Conservation (phyloP, 2,113 vertebrate genomes). For the Colinus virginianus region DNA sequence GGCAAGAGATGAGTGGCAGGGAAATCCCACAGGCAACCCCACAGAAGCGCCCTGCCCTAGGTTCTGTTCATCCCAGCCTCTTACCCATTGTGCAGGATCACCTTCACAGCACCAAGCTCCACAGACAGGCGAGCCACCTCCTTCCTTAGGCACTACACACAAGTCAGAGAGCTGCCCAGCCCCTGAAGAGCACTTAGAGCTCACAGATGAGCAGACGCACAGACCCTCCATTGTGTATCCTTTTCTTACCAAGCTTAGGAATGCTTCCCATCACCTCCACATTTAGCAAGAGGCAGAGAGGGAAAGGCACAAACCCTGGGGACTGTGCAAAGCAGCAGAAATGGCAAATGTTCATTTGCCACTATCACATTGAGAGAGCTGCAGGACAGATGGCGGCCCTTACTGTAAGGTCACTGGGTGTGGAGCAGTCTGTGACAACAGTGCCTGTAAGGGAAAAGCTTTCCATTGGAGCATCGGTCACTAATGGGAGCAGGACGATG, state of each 20-base stretch:
- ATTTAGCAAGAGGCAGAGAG: background rate
- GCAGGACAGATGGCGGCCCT: background rate
- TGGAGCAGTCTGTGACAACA: background rate
- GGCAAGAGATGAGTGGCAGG: background rate
- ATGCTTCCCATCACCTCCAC: background rate
- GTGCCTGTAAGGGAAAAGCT: background rate
- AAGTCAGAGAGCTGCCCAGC: background rate
- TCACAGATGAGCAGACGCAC: background rate
- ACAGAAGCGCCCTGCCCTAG: background rate
- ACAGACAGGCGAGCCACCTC: background rate
- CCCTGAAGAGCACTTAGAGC: background rate
- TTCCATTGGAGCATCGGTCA: background rate
- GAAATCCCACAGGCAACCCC: background rate
- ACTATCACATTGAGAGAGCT: background rate
- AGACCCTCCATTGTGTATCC: background rate
- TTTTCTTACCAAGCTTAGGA: background rate
- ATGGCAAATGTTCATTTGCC: accelerated
- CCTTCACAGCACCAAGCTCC: background rate
- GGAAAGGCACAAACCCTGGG: background rate
- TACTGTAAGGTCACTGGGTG: too few species aligned
- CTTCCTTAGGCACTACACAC: background rate
- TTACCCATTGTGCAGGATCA: background rate
- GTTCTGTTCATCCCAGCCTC: background rate
- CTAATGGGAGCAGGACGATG: background rate
- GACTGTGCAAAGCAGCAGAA: background rate